Evolutionary conservation across 2,113 vertebrate genomes (phyloP), one percentile per base, ranked within the genome.

Genomic region (Lampris megalopsis): DNA sequence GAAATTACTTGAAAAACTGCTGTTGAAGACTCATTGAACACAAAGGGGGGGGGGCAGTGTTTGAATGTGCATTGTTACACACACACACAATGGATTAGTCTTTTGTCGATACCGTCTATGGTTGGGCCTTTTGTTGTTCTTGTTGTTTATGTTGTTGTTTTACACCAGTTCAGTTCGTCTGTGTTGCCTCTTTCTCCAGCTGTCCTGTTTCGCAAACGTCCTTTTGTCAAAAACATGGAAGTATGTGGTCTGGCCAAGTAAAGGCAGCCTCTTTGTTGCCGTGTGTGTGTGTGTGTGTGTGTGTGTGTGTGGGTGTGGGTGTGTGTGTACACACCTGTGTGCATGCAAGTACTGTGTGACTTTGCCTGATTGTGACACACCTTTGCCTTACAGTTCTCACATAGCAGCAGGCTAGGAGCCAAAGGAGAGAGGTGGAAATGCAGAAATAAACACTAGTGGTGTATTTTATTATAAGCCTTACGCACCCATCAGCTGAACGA

Each of bases 301-400:
- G 87, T 81, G 76, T 8, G 43, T 47, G 41, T 7, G 11, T 63
- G 42, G n/a, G 54, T 56, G 54, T 56, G 54, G 75, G 71, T 64
- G 40, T 11, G 56, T 78, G 75, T 50, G 45, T 56, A 50, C 13
- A 40, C 57, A 71, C 65, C 40, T 72, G 68, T 57, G 77, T 75
- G 82, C 82, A 87, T 91, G 89, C 80, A 73, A 85, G 57, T 83
- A 73, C 59, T 81, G 82, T 89, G 82, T 65, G 86, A 90, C 80
- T 88, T 74, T 65, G 86, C 90, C 80, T 88, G 73, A 89, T 85
- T 62, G 70, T 80, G 86, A 89, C 80, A 92, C 90, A 93, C 89
- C 81, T 88, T 86, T 92, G 91, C 92, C 92, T 93, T 93, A 93
- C 86, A 86, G 90, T 85, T 88, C 88, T 66, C 84, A 88, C 84